Evolutionary conservation across 2,113 vertebrate species (phyloP).

Genomic region (Anarhynchus alexandrinus): DNA sequence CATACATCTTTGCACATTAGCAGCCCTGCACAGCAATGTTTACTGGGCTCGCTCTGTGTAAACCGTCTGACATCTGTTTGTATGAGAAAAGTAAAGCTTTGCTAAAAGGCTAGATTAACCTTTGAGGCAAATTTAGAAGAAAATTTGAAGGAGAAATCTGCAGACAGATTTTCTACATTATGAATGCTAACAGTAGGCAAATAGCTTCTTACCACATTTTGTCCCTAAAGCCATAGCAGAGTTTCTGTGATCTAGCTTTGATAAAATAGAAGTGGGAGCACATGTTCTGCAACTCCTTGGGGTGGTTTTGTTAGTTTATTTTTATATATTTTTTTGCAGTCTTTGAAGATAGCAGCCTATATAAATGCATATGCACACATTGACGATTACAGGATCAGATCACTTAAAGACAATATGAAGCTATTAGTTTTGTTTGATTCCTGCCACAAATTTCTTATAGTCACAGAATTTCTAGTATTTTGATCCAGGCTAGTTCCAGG

Average conservation of each 20-base stretch:
- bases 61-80: slow-evolving; percentile 53
- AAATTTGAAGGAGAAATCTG: slow-evolving; percentile 17
- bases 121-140: slow-evolving; percentile 20
- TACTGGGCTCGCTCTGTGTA: background rate
- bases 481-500: background rate
- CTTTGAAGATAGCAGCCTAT: background rate
- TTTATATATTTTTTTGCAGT: background rate
- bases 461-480: background rate
- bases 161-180: background rate
- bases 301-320: background rate
- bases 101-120: slow-evolving; percentile 40
- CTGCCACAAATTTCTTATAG: background rate
- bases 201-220: background rate
- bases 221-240: background rate
- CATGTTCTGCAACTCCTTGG: background rate
- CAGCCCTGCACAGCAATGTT: background rate
- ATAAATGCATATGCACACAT: background rate
- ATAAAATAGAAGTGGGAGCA: background rate
- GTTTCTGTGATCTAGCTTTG: background rate
- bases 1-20: slow-evolving; percentile 1
- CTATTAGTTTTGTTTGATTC: background rate
- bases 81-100: slow-evolving; percentile 42
- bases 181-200: background rate
- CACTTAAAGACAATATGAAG: background rate
- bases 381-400: background rate